phyloP scores from a whole-genome alignment of 2,797 vertebrate species.

The Channallabes apus region DNA sequence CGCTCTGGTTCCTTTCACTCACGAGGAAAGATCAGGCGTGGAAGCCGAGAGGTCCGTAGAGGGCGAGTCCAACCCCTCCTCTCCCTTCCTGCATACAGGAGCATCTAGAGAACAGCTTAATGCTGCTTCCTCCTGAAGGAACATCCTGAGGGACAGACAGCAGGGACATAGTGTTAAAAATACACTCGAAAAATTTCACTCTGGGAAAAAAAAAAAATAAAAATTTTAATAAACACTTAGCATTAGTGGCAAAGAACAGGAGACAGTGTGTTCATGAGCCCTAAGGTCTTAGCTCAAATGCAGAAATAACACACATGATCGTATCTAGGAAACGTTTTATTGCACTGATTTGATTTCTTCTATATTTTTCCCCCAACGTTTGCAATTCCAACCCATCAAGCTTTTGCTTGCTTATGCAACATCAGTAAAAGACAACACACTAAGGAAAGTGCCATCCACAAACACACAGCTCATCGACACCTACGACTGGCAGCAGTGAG shows the following conservation, averaged over 20 bases:
- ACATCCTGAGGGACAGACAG: constrained; percentile 68
- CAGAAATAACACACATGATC: not conserved
- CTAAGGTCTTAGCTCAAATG: not conserved
- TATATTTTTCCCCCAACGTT: no score
- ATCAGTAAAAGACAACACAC: not conserved
- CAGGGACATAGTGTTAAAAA: constrained; percentile 40
- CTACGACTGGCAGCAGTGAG: not conserved
- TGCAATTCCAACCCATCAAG: no score
- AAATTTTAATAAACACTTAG: no score
- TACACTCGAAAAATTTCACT: not conserved
- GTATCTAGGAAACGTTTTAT: not conserved
- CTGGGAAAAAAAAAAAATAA: no score
- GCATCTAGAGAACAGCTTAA: constrained; percentile 65
- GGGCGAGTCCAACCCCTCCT: constrained; percentile 67
- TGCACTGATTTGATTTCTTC: not conserved
- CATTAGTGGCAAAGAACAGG: not conserved
- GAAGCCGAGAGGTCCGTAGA: constrained; percentile 5
- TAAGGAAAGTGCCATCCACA: not conserved
- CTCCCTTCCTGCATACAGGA: constrained; percentile 55
- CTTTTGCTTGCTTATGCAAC: not conserved
- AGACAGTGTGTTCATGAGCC: not conserved
- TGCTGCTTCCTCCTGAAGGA: constrained; percentile 83
- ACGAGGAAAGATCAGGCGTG: constrained; percentile 11
- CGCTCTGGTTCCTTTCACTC: constrained; percentile 32
- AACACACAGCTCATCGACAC: not conserved